Base-by-base conservation (phyloP, 2,888 invertebrate genomes). In the Brachyptera risi region DNA sequence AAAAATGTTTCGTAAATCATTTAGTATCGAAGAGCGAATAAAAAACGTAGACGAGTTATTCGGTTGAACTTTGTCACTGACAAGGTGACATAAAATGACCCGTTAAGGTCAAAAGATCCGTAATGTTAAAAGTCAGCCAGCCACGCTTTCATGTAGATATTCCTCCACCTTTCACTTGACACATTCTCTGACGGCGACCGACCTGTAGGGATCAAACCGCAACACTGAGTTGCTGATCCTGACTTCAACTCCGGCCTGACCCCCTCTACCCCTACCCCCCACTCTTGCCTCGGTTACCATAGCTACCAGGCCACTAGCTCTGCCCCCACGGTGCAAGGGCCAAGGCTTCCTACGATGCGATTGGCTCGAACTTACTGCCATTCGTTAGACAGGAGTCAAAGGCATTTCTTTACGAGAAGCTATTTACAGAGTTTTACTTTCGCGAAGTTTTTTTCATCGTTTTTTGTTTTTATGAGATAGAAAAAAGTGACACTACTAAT, bases 31-130 rank as follows among this genome's bases (percentile, higher is more conserved):
- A n/a, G n/a, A n/a, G n/a, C n/a, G n/a, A n/a, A n/a, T n/a, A n/a
- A 5, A 31, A 31, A 31, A 31, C 11, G 31, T 31, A n/a, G n/a
- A n/a, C n/a, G n/a, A n/a, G n/a, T n/a, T n/a, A n/a, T n/a, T n/a
- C n/a, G n/a, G n/a, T n/a, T n/a, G n/a, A n/a, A n/a, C n/a, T n/a
- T n/a, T n/a, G n/a, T n/a, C n/a, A n/a, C n/a, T 38, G 17, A 24
- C 23, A n/a, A 56, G 51, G 56, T 50, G 58, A 49, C 47, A 58
- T 58, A 49, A 58, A 58, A 58, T 58, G 58, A 58, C 58, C 58
- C 58, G 7, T 13, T n/a, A 37, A 24, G 58, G 58, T 49, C 58
- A 58, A 42, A 49, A n/a, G n/a, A n/a, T n/a, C n/a, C n/a, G n/a
- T n/a, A n/a, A 47, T 15, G 40, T 38, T 38, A 38, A 38, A 38